Conservation (phyloP, 2,888 invertebrate genomes). For the Mythimna lalbum region DNA sequence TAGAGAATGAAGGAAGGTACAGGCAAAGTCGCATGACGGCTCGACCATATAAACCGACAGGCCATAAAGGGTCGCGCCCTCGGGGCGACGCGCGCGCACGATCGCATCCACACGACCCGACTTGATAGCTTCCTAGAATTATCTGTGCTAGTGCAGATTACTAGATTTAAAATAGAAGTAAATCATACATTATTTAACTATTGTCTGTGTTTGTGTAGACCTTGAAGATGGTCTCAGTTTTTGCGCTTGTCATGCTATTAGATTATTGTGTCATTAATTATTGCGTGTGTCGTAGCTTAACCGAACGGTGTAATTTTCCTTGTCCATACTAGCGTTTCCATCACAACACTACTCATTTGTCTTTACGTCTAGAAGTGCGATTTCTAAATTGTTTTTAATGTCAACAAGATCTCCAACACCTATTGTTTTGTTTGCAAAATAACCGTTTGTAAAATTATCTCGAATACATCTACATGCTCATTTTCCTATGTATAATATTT, state of each 20-base stretch:
- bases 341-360: neutral
- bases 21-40: slow-evolving; percentile 48
- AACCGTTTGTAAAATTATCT: neutral
- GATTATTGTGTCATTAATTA: slow-evolving; percentile 36
- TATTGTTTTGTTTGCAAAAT: slow-evolving; percentile 5
- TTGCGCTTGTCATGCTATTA: slow-evolving; percentile 32
- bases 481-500: slow-evolving; percentile 37
- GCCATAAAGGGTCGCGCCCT: slow-evolving; percentile 72
- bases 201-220: slow-evolving; percentile 6
- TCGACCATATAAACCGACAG: slow-evolving; percentile 50
- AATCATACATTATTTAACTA: slow-evolving; percentile 16
- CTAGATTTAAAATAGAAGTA: slow-evolving; percentile 34
- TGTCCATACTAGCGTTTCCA: slow-evolving; percentile 25
- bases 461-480: slow-evolving; percentile 12
- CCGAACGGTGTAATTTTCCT: slow-evolving; percentile 35
- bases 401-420: neutral
- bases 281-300: slow-evolving; percentile 37
- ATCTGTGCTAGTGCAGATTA: slow-evolving; percentile 55
- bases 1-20: slow-evolving; percentile 37
- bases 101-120: slow-evolving; percentile 73
- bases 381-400: slow-evolving; percentile 23
- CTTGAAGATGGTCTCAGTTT: slow-evolving; percentile 40
- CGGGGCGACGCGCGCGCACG: slow-evolving; percentile 74
- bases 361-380: neutral
- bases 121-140: slow-evolving; percentile 75